These are phyloP conservation scores for Urocitellus parryii DNA, from an alignment of 2,113 vertebrate genomes.

Conservation along the genomic window DNA sequence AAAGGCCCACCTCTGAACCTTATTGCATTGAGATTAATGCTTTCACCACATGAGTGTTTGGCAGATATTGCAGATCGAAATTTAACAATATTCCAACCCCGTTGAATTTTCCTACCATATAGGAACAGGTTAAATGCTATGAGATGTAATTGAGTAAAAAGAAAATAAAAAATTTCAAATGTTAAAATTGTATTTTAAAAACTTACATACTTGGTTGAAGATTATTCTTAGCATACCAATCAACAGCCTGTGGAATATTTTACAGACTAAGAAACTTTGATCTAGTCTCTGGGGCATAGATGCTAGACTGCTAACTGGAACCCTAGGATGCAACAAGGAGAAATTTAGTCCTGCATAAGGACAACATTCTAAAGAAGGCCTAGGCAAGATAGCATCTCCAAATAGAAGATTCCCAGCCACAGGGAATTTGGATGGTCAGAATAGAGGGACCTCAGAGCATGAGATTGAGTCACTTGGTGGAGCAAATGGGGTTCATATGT, in stretches of 20 bases:
- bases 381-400: not conserved
- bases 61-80: too few relatives aligned
- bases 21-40: too few relatives aligned
- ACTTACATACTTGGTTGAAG: not conserved
- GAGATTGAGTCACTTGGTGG: not conserved
- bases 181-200: constrained; percentile 16
- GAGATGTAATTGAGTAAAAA: not conserved
- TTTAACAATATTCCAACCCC: not conserved
- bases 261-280: not conserved
- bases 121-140: constrained; percentile 22
- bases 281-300: not conserved
- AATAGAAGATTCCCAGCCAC: not conserved
- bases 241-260: constrained; percentile 1
- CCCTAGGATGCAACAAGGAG: not conserved
- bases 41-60: too few relatives aligned
- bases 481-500: not conserved
- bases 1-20: too few relatives aligned
- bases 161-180: not conserved
- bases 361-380: not conserved
- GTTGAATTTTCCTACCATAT: not conserved
- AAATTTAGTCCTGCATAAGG: not conserved
- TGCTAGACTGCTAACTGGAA: not conserved
- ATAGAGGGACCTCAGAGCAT: not conserved
- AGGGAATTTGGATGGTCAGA: not conserved
- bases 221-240: not conserved